Base-by-base conservation (phyloP, 23 tunicate genomes). In the Phallusia fumigata region DNA sequence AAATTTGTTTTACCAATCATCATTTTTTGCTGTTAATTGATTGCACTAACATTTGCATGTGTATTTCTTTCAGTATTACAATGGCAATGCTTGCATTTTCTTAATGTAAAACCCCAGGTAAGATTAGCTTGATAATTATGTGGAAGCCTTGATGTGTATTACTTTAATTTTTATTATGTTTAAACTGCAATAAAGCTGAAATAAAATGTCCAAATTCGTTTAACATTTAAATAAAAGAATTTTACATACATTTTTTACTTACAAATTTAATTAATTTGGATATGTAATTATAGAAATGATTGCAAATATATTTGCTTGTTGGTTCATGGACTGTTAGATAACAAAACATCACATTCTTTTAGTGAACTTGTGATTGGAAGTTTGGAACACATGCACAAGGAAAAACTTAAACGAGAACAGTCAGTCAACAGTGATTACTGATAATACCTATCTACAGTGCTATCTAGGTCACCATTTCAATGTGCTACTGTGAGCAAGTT, bases 311-410 rank as follows among this genome's bases (percentile, higher is more conserved):
- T n/a, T n/a, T n/a, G n/a, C n/a, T 40, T 40, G 10, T 3, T 40
- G 47, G 47, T 10, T 40, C 10, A 10, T 40, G 47, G 10, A 40
- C 8, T 3, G 10, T 40, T 40, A 3, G 10, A 5, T 40, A 3
- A 5, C 5, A 5, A 5, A 3, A 3, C 47, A 3, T 3, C 47
- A 40, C 47, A 26, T 45, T 64, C 22, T 31, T 82, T 58, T 64
- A 93, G 98, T 81, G 98, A 93, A 82, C 86, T 93, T 75, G 93
- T 93, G 32, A 93, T 93, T 36, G 98, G 98, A 73, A 88, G 73
- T 77, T 74, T 93, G 81, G 98, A 93, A 74, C 89, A 93, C 77
- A 58, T 87, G 86, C 88, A 83, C 76, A 92, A 87, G 65, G 91
- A 92, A 80, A 92, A 87, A 35, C 72, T 83, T 32, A 87, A 86